Evolutionary conservation across 1,140 invertebrate species (phyloP).

Genomic region (Zaprionus camerounensis): DNA sequence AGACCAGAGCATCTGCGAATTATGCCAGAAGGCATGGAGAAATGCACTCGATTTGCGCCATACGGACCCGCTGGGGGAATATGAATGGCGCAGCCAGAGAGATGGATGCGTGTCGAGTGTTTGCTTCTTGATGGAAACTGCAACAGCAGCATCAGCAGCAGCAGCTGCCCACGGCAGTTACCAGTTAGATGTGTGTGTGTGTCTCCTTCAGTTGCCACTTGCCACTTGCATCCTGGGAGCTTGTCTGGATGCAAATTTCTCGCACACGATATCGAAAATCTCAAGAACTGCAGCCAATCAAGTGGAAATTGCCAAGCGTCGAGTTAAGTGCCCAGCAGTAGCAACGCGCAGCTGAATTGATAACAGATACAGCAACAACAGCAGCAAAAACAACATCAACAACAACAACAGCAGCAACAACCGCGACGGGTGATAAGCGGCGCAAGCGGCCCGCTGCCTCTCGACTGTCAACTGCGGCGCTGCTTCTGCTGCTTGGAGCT

Average conservation of each 20-base stretch:
- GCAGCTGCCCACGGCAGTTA: slow-evolving; percentile 54
- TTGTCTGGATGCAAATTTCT: slow-evolving; percentile 71
- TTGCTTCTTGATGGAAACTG: slow-evolving; percentile 3
- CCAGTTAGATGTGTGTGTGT: slow-evolving; percentile 20
- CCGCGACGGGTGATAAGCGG: slow-evolving; percentile 66
- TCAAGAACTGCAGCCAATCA: slow-evolving; percentile 81
- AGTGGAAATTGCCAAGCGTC: slow-evolving; percentile 75
- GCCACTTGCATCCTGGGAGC: slow-evolving; percentile 7
- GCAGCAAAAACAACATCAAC: background rate
- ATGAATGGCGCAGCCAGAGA: slow-evolving; percentile 23
- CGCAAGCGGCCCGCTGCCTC: slow-evolving; percentile 67
- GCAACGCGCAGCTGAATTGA: slow-evolving; percentile 46
- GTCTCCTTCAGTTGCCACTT: background rate
- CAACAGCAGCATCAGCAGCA: slow-evolving; percentile 45
- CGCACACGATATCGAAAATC: slow-evolving; percentile 75
- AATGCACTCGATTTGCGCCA: slow-evolving; percentile 59
- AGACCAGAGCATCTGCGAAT: slow-evolving; percentile 47
- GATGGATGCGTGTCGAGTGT: slow-evolving; percentile 31
- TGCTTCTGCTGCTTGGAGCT: slow-evolving; percentile 19
- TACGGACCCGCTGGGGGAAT: slow-evolving; percentile 49
- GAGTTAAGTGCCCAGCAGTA: slow-evolving; percentile 64
- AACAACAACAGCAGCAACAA: slow-evolving; percentile 26
- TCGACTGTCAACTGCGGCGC: slow-evolving; percentile 52
- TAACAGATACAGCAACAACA: slow-evolving; percentile 40
- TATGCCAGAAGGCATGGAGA: slow-evolving; percentile 74